phyloP scores from a whole-genome alignment of 2,797 vertebrate species.

The Bovichtus variegatus region DNA sequence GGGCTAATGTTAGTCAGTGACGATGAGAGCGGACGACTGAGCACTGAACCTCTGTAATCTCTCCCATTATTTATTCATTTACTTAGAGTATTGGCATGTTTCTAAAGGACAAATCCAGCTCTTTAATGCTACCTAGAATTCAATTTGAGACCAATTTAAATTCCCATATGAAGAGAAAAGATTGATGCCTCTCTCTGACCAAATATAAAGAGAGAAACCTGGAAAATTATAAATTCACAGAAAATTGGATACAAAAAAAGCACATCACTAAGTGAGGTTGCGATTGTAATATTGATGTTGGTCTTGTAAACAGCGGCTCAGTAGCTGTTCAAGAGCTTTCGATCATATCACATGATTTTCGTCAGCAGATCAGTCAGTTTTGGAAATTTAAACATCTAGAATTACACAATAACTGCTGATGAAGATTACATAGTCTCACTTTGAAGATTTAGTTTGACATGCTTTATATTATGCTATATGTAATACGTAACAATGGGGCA shows the following conservation, averaged over 20 bases:
- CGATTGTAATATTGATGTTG: neutral
- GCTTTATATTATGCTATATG: neutral
- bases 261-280: too few relatives aligned
- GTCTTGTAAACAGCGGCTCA: neutral
- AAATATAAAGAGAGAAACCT: neutral
- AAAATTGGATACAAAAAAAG: too few relatives aligned
- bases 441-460: neutral
- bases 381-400: too few relatives aligned
- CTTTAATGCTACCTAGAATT: slow-evolving; percentile 1
- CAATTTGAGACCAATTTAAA: neutral
- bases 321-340: neutral
- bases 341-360: neutral
- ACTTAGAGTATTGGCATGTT: neutral
- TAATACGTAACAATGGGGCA: neutral
- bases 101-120: too few relatives aligned
- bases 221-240: neutral
- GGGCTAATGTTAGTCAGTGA: neutral
- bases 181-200: neutral
- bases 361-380: too few relatives aligned
- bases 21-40: slow-evolving; percentile 8
- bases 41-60: neutral
- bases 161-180: neutral
- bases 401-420: neutral
- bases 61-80: neutral
- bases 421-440: neutral